Evolutionary conservation across 2,113 vertebrate species (phyloP).

Genomic region (Phalacrocorax pelagicus): DNA sequence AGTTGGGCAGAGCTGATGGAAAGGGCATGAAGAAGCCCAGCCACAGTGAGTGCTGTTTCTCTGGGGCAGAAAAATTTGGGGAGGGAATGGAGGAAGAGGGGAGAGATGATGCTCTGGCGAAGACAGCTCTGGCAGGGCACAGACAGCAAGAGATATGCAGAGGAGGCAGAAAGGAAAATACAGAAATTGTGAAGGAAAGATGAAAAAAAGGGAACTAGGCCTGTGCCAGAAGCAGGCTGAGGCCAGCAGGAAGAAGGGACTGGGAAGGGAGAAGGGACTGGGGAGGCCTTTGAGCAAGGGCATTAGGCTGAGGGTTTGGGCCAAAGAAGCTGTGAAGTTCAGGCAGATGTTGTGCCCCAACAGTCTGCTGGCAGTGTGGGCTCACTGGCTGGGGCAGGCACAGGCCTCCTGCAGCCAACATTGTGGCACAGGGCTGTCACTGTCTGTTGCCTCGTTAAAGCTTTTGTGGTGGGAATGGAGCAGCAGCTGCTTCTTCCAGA

Average conservation of each 20-base stretch:
- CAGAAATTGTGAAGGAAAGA: neutral
- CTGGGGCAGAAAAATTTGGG: neutral
- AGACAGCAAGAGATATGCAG: neutral
- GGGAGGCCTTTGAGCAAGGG: neutral
- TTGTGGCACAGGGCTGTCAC: neutral
- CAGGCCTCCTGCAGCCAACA: neutral
- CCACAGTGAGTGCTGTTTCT: neutral
- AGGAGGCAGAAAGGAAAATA: neutral
- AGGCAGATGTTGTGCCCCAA: neutral
- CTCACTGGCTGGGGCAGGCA: neutral
- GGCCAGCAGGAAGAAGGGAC: neutral
- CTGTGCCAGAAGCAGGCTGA: neutral
- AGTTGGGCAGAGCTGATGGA: neutral
- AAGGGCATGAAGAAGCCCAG: neutral
- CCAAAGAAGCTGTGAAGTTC: neutral
- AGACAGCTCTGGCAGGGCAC: neutral
- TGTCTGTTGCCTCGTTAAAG: neutral
- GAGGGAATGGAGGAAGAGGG: neutral
- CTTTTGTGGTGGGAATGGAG: neutral
- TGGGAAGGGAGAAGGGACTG: neutral
- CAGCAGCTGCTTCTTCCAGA: neutral
- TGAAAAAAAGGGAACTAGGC: neutral
- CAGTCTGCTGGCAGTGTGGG: rapidly evolving
- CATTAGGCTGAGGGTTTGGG: neutral
- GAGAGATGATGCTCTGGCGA: neutral